Base-by-base conservation (phyloP, 2,797 vertebrate genomes). In the Lepus townsendii region DNA sequence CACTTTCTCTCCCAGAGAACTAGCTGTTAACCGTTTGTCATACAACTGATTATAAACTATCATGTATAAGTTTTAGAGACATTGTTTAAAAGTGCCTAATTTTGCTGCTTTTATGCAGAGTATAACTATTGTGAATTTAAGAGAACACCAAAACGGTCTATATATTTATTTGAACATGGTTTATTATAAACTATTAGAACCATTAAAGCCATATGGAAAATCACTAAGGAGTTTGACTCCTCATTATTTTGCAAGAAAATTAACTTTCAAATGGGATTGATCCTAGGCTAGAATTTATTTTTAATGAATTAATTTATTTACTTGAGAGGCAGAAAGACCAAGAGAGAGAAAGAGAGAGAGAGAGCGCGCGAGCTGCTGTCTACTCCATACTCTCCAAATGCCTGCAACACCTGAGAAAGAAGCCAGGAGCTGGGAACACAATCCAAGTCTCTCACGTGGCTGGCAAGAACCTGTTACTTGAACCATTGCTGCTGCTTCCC, bases 201-300 rank as follows among this genome's bases (percentile, higher is more conserved):
- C 26, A 92, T 52, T n/a, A 78, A 71, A 69, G 82, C 30, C 50
- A 76, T 89, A 35, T 4, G 85, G n/a, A 87, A 90, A 72, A 26
- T 62, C 20, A 80, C n/a, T 57, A 86, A 77, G 83, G 57, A 88
- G 24, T 1, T 52, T 60, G 50, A 77, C 69, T 69, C 30, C n/a
- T 7, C 16, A 4, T 66, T 73, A 83, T 38, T 95, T 73, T 17
- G 24, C 47, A 93, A 85, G 60, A 77, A 83, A 52, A 69, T 27
- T 90, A 80, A 84, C 71, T 88, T 93, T 38, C 50, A 88, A 68
- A 38, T 76, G 12, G 52, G 47, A 82, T 30, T 90, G 68, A 88
- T 30, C 16, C 12, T 62, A 91, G 35, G 42, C 19, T 42, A 69
- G 63, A 88, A 92, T n/a, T 47, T 65, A 16, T 57, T 57, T 57